Conservation (phyloP, 1,140 invertebrate species). For the Zaprionus lachaisei region DNA sequence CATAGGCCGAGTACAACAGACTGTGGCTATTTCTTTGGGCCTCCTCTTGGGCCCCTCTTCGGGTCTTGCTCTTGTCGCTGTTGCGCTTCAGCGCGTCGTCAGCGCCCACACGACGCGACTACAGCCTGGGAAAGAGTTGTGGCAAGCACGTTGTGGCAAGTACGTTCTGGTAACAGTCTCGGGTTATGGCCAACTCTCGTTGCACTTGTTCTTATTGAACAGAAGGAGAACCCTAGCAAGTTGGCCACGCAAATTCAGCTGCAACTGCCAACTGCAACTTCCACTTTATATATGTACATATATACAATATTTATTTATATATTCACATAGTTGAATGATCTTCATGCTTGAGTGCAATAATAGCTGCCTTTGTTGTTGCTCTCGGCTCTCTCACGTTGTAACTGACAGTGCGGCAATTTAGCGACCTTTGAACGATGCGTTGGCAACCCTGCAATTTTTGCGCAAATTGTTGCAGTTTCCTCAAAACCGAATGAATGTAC, state of each 20-base stretch:
- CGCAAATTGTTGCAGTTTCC: slow-evolving; percentile 22
- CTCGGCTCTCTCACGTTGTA: slow-evolving; percentile 56
- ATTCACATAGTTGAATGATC: slow-evolving; percentile 69
- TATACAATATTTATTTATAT: slow-evolving; percentile 34
- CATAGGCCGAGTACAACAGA: slow-evolving; percentile 14
- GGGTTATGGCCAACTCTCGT: slow-evolving; percentile 52
- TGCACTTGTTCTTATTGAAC: slow-evolving; percentile 52
- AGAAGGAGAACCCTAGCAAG: slow-evolving; percentile 43
- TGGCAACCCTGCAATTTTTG: slow-evolving; percentile 31
- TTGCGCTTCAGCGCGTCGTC: slow-evolving; percentile 64
- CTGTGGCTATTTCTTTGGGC: slow-evolving; percentile 22
- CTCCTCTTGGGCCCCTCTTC: slow-evolving; percentile 14
- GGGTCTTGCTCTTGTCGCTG: slow-evolving; percentile 60
- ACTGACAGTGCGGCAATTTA: slow-evolving; percentile 55
- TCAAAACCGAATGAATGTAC: background rate
- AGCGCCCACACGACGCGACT: slow-evolving; percentile 61
- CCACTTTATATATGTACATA: background rate
- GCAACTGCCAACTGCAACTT: background rate
- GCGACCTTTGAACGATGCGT: slow-evolving; percentile 5
- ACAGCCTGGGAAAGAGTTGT: slow-evolving; percentile 60
- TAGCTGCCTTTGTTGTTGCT: slow-evolving; percentile 8
- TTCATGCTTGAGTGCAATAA: slow-evolving; percentile 62
- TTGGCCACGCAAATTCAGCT: slow-evolving; percentile 68
- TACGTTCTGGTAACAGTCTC: slow-evolving; percentile 6
- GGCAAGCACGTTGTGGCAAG: background rate